These are phyloP conservation scores for Apotomis betuletana DNA, from an alignment of 2,888 invertebrate genomes.

Conservation along the genomic window DNA sequence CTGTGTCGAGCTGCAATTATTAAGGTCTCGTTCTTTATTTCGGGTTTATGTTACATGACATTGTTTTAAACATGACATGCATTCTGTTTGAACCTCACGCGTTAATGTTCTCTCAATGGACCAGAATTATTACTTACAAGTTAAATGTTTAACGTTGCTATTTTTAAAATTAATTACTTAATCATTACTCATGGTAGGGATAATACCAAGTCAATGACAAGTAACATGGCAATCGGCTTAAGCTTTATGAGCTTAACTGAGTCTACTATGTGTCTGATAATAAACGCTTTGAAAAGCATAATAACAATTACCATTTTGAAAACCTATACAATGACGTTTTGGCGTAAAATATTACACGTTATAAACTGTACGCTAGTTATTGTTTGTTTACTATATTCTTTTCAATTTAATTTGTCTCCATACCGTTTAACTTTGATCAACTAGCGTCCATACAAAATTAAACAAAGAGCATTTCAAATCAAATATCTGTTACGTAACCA, in stretches of 20 bases:
- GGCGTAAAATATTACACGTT: background rate
- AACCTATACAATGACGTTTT: background rate
- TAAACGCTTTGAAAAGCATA: background rate
- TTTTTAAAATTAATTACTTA: background rate
- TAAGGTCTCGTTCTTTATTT: conserved; percentile 65
- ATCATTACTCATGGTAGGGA: background rate
- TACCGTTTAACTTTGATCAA: conserved; percentile 8
- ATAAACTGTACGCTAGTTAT: background rate
- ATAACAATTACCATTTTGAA: background rate
- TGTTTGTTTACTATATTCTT: background rate
- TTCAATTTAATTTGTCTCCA: conserved; percentile 5
- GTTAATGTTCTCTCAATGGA: conserved; percentile 11
- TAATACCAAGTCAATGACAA: background rate
- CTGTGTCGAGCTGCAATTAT: conserved; percentile 64
- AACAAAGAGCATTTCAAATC: conserved; percentile 19
- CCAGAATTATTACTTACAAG: background rate
- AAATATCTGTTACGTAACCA: conserved; percentile 10
- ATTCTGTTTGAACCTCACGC: conserved; percentile 18
- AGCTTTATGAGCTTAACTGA: background rate
- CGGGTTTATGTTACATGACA: conserved; percentile 59
- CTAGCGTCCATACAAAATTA: conserved; percentile 9
- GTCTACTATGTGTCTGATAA: background rate
- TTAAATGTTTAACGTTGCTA: background rate
- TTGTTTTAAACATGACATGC: conserved; percentile 28
- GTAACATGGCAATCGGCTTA: background rate